A percentile compares a stretch with the other conserved stretches of the same genome.
These are phyloP conservation scores for Drosophila mercatorum DNA, from an alignment of 2,888 invertebrate species.

Conservation along the genomic window DNA sequence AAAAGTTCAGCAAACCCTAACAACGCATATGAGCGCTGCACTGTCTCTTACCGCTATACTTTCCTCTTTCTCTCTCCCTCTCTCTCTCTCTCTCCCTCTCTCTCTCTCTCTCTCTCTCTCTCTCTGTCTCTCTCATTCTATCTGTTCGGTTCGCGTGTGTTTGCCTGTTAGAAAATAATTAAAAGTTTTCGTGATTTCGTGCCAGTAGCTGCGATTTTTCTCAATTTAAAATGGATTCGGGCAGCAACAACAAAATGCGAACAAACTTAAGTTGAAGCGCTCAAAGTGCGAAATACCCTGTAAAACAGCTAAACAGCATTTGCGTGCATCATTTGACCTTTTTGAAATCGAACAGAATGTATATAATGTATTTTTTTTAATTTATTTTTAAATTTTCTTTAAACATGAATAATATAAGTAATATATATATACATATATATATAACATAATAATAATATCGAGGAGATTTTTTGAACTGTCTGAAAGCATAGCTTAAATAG, in stretches of 20 bases:
- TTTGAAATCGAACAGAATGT: no score
- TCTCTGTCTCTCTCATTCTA: not conserved
- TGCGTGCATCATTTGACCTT: no score
- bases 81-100: not conserved
- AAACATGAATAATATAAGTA: no score
- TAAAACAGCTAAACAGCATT: not conserved
- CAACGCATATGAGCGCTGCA: slow-evolving; percentile 14
- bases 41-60: slow-evolving; percentile 20
- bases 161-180: slow-evolving; percentile 78
- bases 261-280: not conserved
- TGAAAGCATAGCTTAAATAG: no score
- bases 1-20: slow-evolving; percentile 61
- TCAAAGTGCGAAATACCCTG: not conserved
- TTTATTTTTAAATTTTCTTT: no score
- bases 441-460: no score
- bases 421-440: no score
- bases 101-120: not conserved
- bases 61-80: not conserved
- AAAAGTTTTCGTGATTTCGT: slow-evolving; percentile 78
- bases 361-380: no score
- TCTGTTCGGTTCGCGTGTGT: slow-evolving; percentile 53
- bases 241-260: slow-evolving; percentile 48
- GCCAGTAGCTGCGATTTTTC: slow-evolving; percentile 76
- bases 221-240: slow-evolving; percentile 76
- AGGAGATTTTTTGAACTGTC: no score